These are phyloP conservation scores for Hirundo rustica DNA, from an alignment of 2,797 vertebrate genomes.

Conservation along the genomic window DNA sequence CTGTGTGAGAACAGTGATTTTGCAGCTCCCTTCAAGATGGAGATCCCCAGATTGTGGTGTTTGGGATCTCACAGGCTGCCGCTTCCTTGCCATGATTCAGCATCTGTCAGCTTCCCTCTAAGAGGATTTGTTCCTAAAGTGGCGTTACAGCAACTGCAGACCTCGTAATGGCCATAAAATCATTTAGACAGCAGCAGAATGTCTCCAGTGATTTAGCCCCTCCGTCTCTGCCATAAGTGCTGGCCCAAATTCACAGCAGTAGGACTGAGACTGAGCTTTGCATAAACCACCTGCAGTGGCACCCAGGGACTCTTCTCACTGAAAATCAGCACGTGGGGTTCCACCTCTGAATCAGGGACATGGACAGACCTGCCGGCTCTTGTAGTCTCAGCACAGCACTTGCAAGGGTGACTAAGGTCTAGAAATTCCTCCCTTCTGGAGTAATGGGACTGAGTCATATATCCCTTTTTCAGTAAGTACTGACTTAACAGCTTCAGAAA, in stretches of 20 bases:
- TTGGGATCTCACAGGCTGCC: background rate
- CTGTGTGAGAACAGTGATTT: background rate
- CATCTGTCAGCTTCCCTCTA: background rate
- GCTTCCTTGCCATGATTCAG: conserved; percentile 37
- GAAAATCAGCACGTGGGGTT: background rate
- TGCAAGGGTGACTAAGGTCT: background rate
- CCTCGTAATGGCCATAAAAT: conserved; percentile 4
- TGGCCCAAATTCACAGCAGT: background rate
- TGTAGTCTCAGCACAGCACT: background rate
- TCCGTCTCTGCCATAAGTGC: background rate
- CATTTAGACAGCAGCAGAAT: background rate
- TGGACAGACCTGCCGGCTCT: background rate
- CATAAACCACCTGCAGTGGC: background rate
- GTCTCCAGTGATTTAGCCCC: conserved; percentile 7
- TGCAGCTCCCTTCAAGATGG: background rate
- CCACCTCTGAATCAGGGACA: background rate
- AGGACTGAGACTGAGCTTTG: background rate
- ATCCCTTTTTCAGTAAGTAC: background rate
- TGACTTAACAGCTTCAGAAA: background rate
- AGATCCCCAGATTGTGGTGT: background rate
- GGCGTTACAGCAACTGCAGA: conserved; percentile 7
- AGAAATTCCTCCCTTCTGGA: background rate
- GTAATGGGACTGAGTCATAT: background rate
- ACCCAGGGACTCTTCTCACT: background rate
- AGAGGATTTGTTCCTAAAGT: conserved; percentile 17